Evolutionary conservation across 2,797 vertebrate genomes (phyloP).

Genomic region (Darevskia mixta): DNA sequence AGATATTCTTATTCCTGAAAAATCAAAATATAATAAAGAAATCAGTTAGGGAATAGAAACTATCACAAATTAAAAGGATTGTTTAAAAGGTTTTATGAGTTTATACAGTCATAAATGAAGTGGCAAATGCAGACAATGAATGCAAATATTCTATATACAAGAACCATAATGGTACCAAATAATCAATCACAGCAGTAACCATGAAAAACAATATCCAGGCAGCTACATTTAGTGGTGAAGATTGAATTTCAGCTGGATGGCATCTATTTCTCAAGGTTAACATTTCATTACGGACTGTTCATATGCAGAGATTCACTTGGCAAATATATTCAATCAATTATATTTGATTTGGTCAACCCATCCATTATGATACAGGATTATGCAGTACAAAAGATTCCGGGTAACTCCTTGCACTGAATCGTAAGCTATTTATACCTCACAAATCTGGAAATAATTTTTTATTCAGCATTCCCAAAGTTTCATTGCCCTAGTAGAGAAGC

Average conservation of each 20-base stretch:
- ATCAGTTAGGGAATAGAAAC: slow-evolving; percentile 1
- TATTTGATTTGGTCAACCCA: slow-evolving; percentile 18
- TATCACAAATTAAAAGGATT: neutral
- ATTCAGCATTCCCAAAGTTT: neutral
- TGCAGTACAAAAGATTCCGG: neutral
- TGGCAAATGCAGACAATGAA: slow-evolving; percentile 4
- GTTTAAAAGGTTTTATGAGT: slow-evolving; percentile 23
- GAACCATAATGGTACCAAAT: slow-evolving; percentile 19
- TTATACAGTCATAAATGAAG: slow-evolving; percentile 9
- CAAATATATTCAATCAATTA: slow-evolving; percentile 17
- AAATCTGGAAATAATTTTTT: neutral
- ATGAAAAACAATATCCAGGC: neutral
- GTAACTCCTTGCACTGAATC: neutral
- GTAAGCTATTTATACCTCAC: neutral
- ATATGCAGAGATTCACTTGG: neutral
- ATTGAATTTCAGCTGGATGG: neutral
- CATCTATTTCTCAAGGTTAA: slow-evolving; percentile 21
- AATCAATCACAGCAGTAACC: neutral
- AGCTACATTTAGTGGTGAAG: neutral
- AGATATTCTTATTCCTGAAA: slow-evolving; percentile 14
- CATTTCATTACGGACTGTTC: neutral
- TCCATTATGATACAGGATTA: neutral
- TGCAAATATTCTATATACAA: slow-evolving; percentile 1
- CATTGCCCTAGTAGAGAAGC: neutral
- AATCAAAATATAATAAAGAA: neutral